Conservation (phyloP, 2,113 vertebrate species). For the Pseudopipra pipra region DNA sequence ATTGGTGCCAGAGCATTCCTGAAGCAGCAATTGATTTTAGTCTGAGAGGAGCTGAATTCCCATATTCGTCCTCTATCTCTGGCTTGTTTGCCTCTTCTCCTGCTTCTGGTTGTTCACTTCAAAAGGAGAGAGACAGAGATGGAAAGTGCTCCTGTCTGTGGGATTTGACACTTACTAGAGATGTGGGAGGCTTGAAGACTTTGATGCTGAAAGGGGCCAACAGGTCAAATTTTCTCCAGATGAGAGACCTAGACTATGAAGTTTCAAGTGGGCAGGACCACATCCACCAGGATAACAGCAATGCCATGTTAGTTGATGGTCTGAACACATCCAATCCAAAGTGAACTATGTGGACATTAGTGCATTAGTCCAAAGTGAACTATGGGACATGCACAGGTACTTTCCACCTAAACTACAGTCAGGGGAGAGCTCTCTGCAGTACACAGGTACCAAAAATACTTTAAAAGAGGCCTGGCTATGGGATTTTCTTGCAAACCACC, state of each 20-base stretch:
- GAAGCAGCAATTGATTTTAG: not conserved
- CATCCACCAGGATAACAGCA: not conserved
- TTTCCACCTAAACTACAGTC: not conserved
- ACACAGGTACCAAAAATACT: not conserved
- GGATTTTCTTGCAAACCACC: not conserved
- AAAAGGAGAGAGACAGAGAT: not conserved
- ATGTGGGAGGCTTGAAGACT: not conserved
- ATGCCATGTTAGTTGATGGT: accelerated
- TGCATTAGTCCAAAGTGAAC: too few species aligned
- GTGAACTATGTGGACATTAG: too few species aligned
- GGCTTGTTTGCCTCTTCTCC: not conserved
- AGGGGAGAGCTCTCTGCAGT: not conserved
- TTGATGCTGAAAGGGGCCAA: not conserved
- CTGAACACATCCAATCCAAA: not conserved
- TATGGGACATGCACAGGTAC: not conserved
- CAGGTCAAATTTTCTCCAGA: not conserved
- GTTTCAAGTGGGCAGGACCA: not conserved
- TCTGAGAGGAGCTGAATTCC: not conserved
- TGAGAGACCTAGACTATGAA: not conserved
- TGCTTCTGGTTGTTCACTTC: not conserved
- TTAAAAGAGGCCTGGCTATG: not conserved
- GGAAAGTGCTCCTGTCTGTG: not conserved
- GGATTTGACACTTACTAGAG: not conserved
- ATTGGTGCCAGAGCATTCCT: not conserved
- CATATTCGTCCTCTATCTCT: not conserved